Evolutionary conservation across 2,797 vertebrate genomes (phyloP), one percentile per base, ranked within the genome.

Genomic region (Neoniphon sammara): DNA sequence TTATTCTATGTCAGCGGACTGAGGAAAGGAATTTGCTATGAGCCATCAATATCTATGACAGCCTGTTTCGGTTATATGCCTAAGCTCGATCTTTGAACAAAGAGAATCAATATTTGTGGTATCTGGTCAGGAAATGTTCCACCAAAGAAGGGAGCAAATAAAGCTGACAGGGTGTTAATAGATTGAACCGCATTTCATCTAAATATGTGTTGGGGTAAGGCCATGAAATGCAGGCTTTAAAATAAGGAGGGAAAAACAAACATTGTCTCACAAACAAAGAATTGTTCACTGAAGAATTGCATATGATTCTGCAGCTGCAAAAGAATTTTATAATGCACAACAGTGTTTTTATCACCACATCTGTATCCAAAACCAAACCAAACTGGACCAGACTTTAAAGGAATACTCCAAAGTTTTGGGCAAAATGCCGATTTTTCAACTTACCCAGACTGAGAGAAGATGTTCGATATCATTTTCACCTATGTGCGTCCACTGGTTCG

Each of bases 81-180:
- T 60, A 25, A 59, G 36, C 20, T 55, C 52, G 18, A 46, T 57
- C 50, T 23, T 56, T 34, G 18, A 61, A 66, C 72, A 74, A 66
- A 55, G 57, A 42, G 21, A 34, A 67, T 75, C 73, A 62, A 75
- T 75, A 75, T 62, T 46, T 67, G 49, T 36, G 50, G 34, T 34
- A 44, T 67, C 49, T 46, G 25, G 25, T 23, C 46, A 54, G 63
- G 63, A 74, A 54, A 60, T 67, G 23, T 36, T 17, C 30, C 30
- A 39, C 30, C 55, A 39, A 47, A 59, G 47, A 34, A 42, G 56
- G 5, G 12, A 49, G 31, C 11, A 20, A 9, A 39, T 2, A 2
- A 21, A 8, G 11, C 21, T 57, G 25, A 17, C 42, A 57, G 30
- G 30, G 18, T 53, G n/a, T 53, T 7, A 17, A 70, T 27, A 6